Evolutionary conservation across 2,113 vertebrate genomes (phyloP).

Genomic region (Elgaria multicarinata): DNA sequence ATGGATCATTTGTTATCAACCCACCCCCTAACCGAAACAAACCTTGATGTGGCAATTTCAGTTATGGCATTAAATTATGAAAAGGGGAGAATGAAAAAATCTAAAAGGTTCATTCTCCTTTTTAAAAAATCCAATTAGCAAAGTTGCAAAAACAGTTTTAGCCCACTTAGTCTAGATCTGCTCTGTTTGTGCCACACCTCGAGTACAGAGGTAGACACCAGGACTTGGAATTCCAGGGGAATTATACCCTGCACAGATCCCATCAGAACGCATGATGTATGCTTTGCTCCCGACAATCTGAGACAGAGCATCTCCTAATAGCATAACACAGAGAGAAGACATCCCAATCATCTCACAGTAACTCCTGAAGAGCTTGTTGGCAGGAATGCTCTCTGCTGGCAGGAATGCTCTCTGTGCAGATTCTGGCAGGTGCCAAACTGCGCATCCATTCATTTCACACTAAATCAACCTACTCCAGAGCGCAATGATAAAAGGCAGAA

Average conservation of each 20-base stretch:
- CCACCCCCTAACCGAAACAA: background rate
- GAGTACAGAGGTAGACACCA: background rate
- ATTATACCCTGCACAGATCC: background rate
- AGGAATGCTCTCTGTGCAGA: too few relatives aligned
- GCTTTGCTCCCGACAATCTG: background rate
- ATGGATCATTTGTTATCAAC: background rate
- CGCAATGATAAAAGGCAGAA: background rate
- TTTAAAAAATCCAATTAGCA: background rate
- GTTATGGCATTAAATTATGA: background rate
- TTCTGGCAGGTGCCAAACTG: background rate
- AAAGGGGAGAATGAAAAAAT: background rate
- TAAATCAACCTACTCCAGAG: background rate
- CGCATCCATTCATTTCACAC: background rate
- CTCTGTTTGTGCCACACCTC: background rate
- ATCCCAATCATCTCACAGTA: background rate
- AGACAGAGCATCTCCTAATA: background rate
- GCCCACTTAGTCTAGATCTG: background rate
- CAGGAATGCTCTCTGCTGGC: too few relatives aligned
- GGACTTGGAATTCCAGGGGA: background rate
- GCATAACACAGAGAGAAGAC: background rate
- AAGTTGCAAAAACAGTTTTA: background rate
- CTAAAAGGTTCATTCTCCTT: constrained; percentile 14
- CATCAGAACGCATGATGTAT: background rate
- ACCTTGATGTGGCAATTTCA: background rate
- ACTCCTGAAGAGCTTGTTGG: background rate